Evolutionary conservation across 2,797 vertebrate genomes (phyloP).

Genomic region (Corythornis leucogaster): DNA sequence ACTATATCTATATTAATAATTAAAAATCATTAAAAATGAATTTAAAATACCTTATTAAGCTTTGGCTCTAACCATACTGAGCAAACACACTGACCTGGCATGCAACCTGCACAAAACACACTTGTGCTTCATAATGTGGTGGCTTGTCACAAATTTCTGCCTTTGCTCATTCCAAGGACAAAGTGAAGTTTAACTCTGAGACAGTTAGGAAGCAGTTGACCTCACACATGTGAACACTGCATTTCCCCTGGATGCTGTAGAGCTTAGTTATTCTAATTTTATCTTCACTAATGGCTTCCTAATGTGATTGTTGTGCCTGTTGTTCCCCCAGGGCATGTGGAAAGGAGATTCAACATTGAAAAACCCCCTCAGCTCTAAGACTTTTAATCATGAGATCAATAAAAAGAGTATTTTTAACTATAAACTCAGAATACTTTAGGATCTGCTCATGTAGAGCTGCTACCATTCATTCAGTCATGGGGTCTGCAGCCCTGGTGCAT

Average conservation of each 20-base stretch:
- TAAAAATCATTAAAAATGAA: neutral
- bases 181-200: neutral
- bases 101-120: neutral
- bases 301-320: slow-evolving; percentile 47
- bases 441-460: neutral
- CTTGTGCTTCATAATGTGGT: neutral
- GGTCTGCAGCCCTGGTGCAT: neutral
- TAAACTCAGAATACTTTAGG: neutral
- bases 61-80: neutral
- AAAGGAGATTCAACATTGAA: slow-evolving; percentile 14
- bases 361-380: neutral
- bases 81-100: neutral
- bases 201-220: slow-evolving; percentile 3
- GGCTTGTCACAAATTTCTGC: neutral
- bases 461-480: neutral
- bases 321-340: slow-evolving; percentile 1
- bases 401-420: neutral
- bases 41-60: neutral
- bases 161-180: slow-evolving; percentile 25
- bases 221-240: slow-evolving; percentile 33
- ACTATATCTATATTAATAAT: too few relatives aligned
- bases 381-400: slow-evolving; percentile 35
- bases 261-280: slow-evolving; percentile 56
- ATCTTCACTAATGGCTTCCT: slow-evolving; percentile 38
- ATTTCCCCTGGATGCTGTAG: neutral